Evolutionary conservation across 2,888 invertebrate species (phyloP), one percentile per base, ranked within the genome.

Genomic region (Beris chalybata): DNA sequence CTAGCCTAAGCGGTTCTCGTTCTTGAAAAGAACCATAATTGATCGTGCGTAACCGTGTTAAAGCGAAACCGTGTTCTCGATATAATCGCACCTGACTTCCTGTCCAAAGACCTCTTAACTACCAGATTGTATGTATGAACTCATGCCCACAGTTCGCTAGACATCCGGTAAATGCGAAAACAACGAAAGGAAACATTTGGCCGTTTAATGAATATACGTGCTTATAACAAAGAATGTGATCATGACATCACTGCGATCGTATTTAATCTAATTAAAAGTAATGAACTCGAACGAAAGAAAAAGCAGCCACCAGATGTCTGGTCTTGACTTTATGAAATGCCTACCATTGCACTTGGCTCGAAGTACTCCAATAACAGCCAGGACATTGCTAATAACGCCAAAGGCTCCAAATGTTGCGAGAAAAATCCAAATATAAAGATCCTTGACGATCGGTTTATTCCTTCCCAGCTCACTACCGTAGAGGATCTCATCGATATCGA

Each of bases 291-390:
- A 48, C 48, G 48, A 22, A 52, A 50, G 4, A 43, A 50, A 52
- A 11, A 22, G 13, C 15, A 63, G 32, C 9, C 22, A 56, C 4
- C 38, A 44, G 13, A 13, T n/a, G 6, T 50, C 48, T 15, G n/a
- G 11, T 12, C 9, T 44, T 44, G 2, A 3, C 9, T 12, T 9
- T 9, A 9, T 63, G 32, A 48, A 12, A 52, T 54, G 67, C 64
- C 12, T 38, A 70, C 70, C 70, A 65, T 70, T 67, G 54, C 70
- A 67, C 52, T 66, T 68, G 30, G 67, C 66, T 43, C 67, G 65
- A 43, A 70, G 59, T 13, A 70, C 58, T 31, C 64, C 67, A 52
- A 38, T 54, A 43, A 69, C 67, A 47, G 67, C 47, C 47, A 64
- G 54, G 22, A 70, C 50, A 45, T 68, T 69, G 9, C 68, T 32